These are phyloP conservation scores for Eremobia ochroleuca DNA, from an alignment of 2,888 invertebrate genomes.

Conservation along the genomic window DNA sequence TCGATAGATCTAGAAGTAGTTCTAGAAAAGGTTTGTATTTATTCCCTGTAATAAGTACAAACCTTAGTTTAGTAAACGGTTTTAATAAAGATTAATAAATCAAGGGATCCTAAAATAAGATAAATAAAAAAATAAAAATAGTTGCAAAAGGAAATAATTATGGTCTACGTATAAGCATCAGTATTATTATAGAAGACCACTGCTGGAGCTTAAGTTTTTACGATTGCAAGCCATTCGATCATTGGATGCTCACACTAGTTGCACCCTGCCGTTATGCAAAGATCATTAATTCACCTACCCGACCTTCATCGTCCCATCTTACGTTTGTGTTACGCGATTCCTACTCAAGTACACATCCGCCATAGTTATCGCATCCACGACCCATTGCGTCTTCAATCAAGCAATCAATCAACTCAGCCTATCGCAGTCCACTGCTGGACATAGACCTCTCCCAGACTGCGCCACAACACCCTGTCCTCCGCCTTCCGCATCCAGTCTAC, in stretches of 20 bases:
- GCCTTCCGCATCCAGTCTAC: too few species aligned
- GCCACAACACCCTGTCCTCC: too few species aligned
- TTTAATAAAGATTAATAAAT: background rate
- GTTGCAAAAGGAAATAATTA: background rate
- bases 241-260: background rate
- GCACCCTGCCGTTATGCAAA: background rate
- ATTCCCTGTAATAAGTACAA: too few species aligned
- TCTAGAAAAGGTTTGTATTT: constrained; percentile 32
- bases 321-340: background rate
- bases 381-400: background rate
- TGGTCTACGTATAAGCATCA: background rate
- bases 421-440: too few species aligned
- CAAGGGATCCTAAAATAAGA: background rate
- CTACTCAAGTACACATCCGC: too few species aligned
- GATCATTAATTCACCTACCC: background rate
- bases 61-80: too few species aligned
- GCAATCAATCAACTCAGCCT: too few species aligned
- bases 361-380: background rate
- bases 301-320: background rate
- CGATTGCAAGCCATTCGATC: background rate
- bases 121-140: background rate
- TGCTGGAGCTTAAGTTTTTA: background rate
- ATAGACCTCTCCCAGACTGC: too few species aligned
- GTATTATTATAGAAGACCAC: background rate
- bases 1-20: constrained; percentile 10